Evolutionary conservation across 1,140 invertebrate genomes (phyloP), one percentile per base, ranked within the genome.

Genomic region (Coptotermes formosanus): DNA sequence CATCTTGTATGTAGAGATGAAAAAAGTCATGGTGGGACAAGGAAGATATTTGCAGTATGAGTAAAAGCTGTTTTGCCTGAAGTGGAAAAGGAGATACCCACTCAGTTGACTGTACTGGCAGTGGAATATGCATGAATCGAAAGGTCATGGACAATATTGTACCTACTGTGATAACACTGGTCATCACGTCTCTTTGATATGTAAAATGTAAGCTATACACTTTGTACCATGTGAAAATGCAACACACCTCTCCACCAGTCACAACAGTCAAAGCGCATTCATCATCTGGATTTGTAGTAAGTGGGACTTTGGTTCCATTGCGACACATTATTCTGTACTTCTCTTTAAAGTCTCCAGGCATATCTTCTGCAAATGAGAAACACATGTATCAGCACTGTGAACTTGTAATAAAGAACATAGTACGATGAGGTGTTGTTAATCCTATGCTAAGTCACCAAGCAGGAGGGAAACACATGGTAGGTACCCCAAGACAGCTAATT

Each of bases 221-320:
- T 55, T 83, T 83, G 4, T 38, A 38, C 38, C 30, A 14, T 44
- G 7, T 12, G 2, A 45, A 83, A 8, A 75, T 30, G 25, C 7
- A 75, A 75, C 16, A 84, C 86, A 94, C 91, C 89, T 94, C 93
- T 82, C 93, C 93, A 85, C 94, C 92, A 3, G 94, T 92, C 7
- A 93, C 92, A 14, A 91, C 89, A 0, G 92, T 91, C 14, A 94
- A 89, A 4, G 93, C 91, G 86, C 94, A 94, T 86, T 90, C 86
- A 25, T 92, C 89, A 85, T 94, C 93, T 7, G 93, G 90, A 30
- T 90, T 85, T 12, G 94, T 91, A 52, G 93, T 93, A 23, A 91
- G 86, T 1, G 87, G 45, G 0, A 93, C 92, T 7, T 94, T 89
- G 14, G 91, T 91, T 85, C 94, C 93, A 90, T 94, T 94, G 86